Base-by-base conservation (phyloP, 2,797 vertebrate genomes). In the Synanceia verrucosa region DNA sequence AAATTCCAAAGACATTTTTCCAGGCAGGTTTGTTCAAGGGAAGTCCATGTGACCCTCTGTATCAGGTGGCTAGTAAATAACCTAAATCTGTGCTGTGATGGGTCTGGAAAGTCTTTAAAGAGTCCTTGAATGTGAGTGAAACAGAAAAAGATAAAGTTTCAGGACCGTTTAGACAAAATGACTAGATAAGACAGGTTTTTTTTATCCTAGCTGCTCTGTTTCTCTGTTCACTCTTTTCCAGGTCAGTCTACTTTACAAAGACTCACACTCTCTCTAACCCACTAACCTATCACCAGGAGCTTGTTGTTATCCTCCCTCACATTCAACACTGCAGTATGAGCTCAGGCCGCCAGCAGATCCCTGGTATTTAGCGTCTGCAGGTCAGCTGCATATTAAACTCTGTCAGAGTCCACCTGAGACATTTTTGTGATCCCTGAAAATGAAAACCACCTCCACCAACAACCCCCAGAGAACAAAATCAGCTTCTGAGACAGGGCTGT, bases 361-460 rank as follows among this genome's bases (percentile, higher is more conserved):
- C 62, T 28, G 74, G 78, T 65, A 77, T 83, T 50, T 73, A n/a
- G 48, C 78, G 0, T 29, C 61, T 50, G 53, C 57, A 21, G 36
- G 47, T 73, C 6, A 34, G 21, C 66, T 28, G 59, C 44, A 16
- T 23, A 23, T 67, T 58, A 37, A 60, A 61, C 23, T 31, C 10
- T 9, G 24, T 62, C 37, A 36, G 24, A 50, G 29, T 18, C 29
- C 1, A 53, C n/a, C 16, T 13, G 56, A 52, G 50, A 48, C 6
- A 3, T 65, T 51, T 53, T 11, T 34, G 11, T n/a, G 4, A 48
- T 24, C 14, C 21, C 39, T 36, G 21, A 29, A n/a, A 53, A 44
- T 50, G 1, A 69, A 57, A 13, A 8, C 1, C 19, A 43, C 6
- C 37, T 21, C 21, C 46, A 23, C 1, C 18, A 19, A 4, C 19